Conservation (phyloP, 2,797 vertebrate genomes). For the Propithecus perrieri region DNA sequence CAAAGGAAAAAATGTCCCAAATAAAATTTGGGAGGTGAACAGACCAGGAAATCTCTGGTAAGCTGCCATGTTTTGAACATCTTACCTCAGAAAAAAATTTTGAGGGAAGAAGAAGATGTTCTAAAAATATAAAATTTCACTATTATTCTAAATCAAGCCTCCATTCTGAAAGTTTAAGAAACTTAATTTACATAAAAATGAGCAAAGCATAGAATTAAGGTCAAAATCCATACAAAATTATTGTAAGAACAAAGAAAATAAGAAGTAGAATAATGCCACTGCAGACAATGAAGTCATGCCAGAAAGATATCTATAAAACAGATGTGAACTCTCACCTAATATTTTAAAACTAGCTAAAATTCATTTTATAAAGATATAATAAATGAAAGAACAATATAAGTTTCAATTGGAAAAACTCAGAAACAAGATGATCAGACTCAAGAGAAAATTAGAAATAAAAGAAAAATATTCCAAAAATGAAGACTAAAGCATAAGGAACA, state of each 20-base stretch:
- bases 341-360: not conserved
- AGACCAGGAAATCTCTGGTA: not conserved
- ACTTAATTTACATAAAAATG: constrained; percentile 27
- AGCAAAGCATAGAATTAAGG: not conserved
- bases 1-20: not conserved
- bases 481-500: not conserved
- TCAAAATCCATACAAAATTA: not conserved
- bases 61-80: not conserved
- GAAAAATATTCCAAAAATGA: constrained; percentile 33
- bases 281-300: not conserved
- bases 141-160: constrained; percentile 17
- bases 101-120: not conserved
- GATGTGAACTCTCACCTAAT: not conserved
- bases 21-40: not conserved
- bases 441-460: constrained; percentile 1
- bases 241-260: not conserved
- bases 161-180: constrained; percentile 13
- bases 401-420: constrained; percentile 39
- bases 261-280: not conserved
- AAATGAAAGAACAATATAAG: not conserved
- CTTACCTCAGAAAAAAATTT: not conserved
- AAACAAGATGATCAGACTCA: constrained; percentile 31
- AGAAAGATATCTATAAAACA: not conserved
- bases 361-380: constrained; percentile 23
- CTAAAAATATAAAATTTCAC: not conserved